These are phyloP conservation scores for Pantala flavescens DNA, from an alignment of 1,140 invertebrate species.

Conservation along the genomic window DNA sequence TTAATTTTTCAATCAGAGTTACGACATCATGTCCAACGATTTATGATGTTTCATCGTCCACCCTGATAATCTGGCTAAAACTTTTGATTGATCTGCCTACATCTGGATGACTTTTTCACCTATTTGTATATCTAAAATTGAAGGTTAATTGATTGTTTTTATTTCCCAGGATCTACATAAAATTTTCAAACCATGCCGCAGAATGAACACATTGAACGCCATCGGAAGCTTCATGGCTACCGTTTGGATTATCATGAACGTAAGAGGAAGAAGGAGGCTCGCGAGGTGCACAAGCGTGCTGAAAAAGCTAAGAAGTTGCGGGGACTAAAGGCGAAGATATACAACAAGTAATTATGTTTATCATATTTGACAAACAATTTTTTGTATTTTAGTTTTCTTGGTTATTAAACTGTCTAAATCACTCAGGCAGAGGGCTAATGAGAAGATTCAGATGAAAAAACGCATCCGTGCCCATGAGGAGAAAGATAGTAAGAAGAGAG, in stretches of 20 bases:
- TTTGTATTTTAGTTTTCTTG: neutral
- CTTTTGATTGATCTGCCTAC: neutral
- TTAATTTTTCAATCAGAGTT: too few species aligned
- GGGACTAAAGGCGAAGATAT: conserved; percentile 96
- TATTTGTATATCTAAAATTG: neutral
- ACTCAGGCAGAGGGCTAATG: conserved; percentile 43
- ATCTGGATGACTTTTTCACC: neutral
- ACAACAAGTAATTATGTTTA: conserved; percentile 74
- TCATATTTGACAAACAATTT: neutral
- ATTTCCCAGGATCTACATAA: conserved; percentile 32
- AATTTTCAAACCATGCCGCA: conserved; percentile 73
- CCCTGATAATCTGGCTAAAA: too few species aligned
- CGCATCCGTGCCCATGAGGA: conserved; percentile 90
- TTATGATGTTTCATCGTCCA: too few species aligned
- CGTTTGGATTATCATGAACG: conserved; percentile 96
- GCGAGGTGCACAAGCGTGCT: conserved; percentile 80
- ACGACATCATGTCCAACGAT: too few species aligned
- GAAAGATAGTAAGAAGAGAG: conserved; percentile 50
- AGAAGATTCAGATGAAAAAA: conserved; percentile 99
- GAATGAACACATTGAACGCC: conserved; percentile 99
- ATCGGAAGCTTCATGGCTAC: conserved; percentile 89
- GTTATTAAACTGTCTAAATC: neutral
- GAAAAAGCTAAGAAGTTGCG: conserved; percentile 83
- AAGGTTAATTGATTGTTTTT: neutral
- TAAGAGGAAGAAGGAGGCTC: conserved; percentile 89